phyloP scores from a whole-genome alignment of 2,888 invertebrate genomes.

The Chymomyza fuscimana region DNA sequence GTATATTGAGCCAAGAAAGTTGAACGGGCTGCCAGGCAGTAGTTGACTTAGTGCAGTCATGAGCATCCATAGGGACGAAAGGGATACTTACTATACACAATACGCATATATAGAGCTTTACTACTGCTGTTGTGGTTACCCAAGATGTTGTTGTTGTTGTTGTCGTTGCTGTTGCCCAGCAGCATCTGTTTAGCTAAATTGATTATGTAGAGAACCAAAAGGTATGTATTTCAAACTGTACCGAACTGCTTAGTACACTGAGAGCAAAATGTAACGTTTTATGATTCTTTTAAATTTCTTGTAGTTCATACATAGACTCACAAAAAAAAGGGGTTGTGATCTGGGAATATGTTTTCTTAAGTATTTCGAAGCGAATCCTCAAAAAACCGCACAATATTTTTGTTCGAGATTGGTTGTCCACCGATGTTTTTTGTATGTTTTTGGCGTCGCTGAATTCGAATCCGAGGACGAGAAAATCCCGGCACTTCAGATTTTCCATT shows the following conservation, averaged over 20 bases:
- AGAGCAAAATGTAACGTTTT: not conserved
- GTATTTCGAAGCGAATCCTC: no score
- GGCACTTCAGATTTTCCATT: no score
- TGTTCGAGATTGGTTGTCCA: no score
- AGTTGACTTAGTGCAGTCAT: not conserved
- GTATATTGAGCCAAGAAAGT: slow-evolving; percentile 24
- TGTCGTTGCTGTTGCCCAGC: slow-evolving; percentile 12
- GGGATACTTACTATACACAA: slow-evolving; percentile 30
- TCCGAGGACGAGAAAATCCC: no score
- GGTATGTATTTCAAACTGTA: slow-evolving; percentile 5
- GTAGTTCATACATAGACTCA: no score
- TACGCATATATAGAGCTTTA: not conserved
- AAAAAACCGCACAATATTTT: no score
- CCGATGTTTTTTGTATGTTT: no score
- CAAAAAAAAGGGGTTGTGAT: no score
- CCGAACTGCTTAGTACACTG: not conserved
- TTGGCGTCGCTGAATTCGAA: no score
- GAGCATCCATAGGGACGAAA: not conserved
- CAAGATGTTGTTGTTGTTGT: slow-evolving; percentile 11
- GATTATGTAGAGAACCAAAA: slow-evolving; percentile 49
- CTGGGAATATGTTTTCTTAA: no score
- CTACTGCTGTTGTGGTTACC: not conserved
- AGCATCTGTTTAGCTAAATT: slow-evolving; percentile 51
- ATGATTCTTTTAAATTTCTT: no score
- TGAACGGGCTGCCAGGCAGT: not conserved